Base-by-base conservation (phyloP, 2,888 invertebrate genomes). In the Tricholauxania praeusta region DNA sequence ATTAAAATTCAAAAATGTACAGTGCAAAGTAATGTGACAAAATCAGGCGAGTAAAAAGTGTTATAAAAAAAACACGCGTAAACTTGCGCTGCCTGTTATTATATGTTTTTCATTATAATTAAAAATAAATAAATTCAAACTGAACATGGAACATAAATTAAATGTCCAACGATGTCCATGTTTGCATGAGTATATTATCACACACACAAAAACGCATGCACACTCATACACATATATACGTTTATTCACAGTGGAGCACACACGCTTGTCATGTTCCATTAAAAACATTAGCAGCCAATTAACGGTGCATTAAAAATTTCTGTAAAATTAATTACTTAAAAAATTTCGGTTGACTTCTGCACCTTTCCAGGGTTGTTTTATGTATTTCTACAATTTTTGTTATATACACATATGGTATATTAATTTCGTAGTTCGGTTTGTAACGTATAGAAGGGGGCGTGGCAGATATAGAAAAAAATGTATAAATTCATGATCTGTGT, bases 101-200 rank as follows among this genome's bases (percentile, higher is more conserved):
- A 48, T 65, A 57, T 57, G 19, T n/a, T 66, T 55, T 60, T 49
- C 63, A 28, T 28, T 64, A 70, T 74, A 74, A 74, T 74, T 72
- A 74, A 74, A 74, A 72, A 74, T 71, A 74, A 74, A 74, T 74
- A 72, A 71, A 72, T 74, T 72, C 65, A 63, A 74, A 68, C 60
- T 59, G 73, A 51, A 59, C 52, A 71, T 22, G 53, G 10, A 57
- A 64, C 68, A 74, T 72, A 72, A 74, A 74, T 74, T 71, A 65
- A 63, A 63, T 48, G 22, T 70, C 57, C 69, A 66, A 51, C 59
- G 22, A 53, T 17, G 64, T 63, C 12, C 49, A 57, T 65, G 51
- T 51, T 28, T 51, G 19, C 49, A 57, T 17, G n/a, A 59, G 65
- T 65, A 51, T 32, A 65, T 71, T 65, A 65, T 57, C 57, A 47